Conservation (phyloP, 2,797 vertebrate genomes). For the Protosalanx chinensis region DNA sequence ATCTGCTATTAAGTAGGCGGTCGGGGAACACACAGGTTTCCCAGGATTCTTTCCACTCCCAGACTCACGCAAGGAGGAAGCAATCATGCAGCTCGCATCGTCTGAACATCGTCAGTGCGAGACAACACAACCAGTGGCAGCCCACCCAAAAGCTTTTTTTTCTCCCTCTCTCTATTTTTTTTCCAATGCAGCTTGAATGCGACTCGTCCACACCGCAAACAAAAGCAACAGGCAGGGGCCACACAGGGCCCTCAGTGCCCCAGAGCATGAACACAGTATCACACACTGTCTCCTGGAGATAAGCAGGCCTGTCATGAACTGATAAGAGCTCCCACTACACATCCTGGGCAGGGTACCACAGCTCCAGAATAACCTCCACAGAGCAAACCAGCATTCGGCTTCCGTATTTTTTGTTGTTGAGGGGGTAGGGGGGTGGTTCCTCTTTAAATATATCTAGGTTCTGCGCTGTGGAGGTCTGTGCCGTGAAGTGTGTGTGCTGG, state of each 20-base stretch:
- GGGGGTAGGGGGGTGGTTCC: no score
- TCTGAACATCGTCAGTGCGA: constrained; percentile 46
- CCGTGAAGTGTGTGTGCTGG: no score
- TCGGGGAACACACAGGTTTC: constrained; percentile 41
- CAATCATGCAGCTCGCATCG: constrained; percentile 48
- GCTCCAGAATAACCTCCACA: no score
- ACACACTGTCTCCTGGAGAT: neutral
- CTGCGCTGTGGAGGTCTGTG: no score
- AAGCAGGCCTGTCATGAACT: neutral
- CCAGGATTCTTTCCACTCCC: constrained; percentile 33
- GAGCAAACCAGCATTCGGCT: no score
- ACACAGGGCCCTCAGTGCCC: no score
- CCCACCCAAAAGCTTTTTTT: constrained; percentile 31
- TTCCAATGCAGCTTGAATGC: constrained; percentile 41
- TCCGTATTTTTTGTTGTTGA: no score
- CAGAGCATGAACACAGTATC: no score
- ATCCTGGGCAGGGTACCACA: neutral
- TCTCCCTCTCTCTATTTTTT: neutral
- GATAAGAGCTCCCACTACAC: neutral
- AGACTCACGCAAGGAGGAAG: constrained; percentile 40
- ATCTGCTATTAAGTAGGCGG: constrained; percentile 58
- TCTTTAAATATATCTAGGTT: no score
- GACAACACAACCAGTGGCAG: constrained; percentile 39
- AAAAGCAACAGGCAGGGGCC: neutral
- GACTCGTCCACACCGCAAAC: neutral